Conservation (phyloP, 2,113 vertebrate species). For the Calyptomena viridis region DNA sequence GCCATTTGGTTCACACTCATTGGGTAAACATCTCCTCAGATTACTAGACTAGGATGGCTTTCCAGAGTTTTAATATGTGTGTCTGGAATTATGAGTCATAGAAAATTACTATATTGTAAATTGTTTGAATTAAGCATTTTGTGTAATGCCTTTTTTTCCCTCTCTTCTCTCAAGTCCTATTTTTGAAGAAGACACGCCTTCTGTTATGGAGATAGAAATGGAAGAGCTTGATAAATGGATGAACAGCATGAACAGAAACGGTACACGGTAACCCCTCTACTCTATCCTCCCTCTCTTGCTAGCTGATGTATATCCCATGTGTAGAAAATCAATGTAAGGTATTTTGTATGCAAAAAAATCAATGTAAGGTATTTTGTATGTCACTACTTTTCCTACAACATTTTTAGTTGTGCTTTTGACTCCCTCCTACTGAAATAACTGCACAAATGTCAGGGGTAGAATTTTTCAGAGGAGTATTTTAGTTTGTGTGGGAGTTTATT, state of each 20-base stretch:
- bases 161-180: conserved; percentile 81
- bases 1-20: background rate
- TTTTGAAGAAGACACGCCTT: conserved; percentile 97
- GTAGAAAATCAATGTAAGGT: background rate
- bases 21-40: background rate
- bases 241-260: conserved; percentile 78
- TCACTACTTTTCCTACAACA: background rate
- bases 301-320: background rate
- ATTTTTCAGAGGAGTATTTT: conserved; percentile 23
- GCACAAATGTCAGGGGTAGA: conserved; percentile 34
- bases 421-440: conserved; percentile 23
- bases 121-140: background rate
- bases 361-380: background rate
- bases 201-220: conserved; percentile 97
- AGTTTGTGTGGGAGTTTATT: conserved; percentile 35
- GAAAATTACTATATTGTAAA: background rate
- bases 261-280: conserved; percentile 62
- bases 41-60: background rate
- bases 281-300: background rate
- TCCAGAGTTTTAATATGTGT: background rate
- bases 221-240: conserved; percentile 97
- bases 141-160: background rate
- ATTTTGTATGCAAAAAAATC: background rate
- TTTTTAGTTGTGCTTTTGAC: conserved; percentile 3
- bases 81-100: background rate